These are phyloP conservation scores for Anolis carolinensis DNA, from an alignment of 2,113 vertebrate genomes.

Conservation along the genomic window DNA sequence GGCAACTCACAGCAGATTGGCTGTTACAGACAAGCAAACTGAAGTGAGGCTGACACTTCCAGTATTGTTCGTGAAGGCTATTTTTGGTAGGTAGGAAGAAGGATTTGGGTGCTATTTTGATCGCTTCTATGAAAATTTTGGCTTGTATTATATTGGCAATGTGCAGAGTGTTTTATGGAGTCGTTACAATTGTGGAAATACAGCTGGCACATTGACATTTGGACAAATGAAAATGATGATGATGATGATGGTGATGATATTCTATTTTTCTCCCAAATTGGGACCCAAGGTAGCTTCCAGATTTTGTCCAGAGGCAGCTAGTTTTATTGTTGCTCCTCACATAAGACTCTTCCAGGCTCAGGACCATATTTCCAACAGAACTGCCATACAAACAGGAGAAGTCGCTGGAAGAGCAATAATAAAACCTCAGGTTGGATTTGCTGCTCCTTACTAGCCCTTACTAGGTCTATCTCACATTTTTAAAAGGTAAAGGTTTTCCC, in stretches of 20 bases:
- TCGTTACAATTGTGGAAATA: constrained; percentile 5
- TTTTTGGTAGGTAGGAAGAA: constrained; percentile 59
- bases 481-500: too few species aligned
- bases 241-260: too few species aligned
- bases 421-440: too few species aligned
- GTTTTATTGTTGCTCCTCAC: too few species aligned
- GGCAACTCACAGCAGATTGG: background rate
- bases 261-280: too few species aligned
- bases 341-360: too few species aligned
- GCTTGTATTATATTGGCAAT: constrained; percentile 43
- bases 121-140: constrained; percentile 31
- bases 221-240: background rate
- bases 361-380: too few species aligned
- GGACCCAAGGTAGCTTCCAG: too few species aligned
- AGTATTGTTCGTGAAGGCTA: constrained; percentile 55
- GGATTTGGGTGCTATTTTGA: constrained; percentile 58
- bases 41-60: constrained; percentile 61
- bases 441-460: too few species aligned
- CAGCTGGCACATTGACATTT: background rate
- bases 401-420: too few species aligned
- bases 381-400: too few species aligned
- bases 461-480: background rate
- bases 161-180: background rate
- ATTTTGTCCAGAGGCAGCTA: background rate
- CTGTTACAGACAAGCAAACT: constrained; percentile 66